Base-by-base conservation (phyloP, 2,113 vertebrate genomes). In the Salvelinus namaycush region DNA sequence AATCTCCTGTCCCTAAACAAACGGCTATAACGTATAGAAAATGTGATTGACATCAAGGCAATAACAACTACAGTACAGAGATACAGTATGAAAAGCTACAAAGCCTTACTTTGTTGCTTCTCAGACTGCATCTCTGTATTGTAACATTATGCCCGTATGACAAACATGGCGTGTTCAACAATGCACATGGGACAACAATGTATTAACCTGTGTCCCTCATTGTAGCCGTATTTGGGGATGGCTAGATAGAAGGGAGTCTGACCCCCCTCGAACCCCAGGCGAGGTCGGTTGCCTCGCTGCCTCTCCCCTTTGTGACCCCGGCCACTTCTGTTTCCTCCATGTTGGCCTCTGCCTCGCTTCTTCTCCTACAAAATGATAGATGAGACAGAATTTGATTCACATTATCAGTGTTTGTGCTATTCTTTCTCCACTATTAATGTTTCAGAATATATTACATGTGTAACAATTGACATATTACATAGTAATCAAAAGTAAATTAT, bases 201-300 rank as follows among this genome's bases (percentile, higher is more conserved):
- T 3, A 22, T 22, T 60, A 89, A 98, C 98, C 96, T 97, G 73
- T 98, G 98, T 1, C 96, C 96, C 73, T 97, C 94, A 86, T 99
- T 99, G 88, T 96, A 99, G 4, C 96, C 95, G 0, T 99, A 99
- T 87, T 98, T 98, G 2, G 98, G 98, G 64, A 99, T 97, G 26
- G 62, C 76, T 51, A 99, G 82, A 73, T 99, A 99, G 91, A 99
- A 99, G 0, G 97, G 98, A 6, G 97, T 97, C 27, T 96, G 94
- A 1, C 98, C 98, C 12, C 98, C 98, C 76, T 98, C 97, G 77
- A 99, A 99, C 7, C 97, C 97, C 26, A 99, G 84, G 0, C 97
- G 92, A 2, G 98, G 97, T 0, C 94, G 89, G 69, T 83, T 99
- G 70, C 97, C 95, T 83, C 96, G 92, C 88, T 99, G 97, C 0